These are phyloP conservation scores for Sarcophaga rosellei DNA, from an alignment of 2,888 invertebrate species.

Conservation along the genomic window DNA sequence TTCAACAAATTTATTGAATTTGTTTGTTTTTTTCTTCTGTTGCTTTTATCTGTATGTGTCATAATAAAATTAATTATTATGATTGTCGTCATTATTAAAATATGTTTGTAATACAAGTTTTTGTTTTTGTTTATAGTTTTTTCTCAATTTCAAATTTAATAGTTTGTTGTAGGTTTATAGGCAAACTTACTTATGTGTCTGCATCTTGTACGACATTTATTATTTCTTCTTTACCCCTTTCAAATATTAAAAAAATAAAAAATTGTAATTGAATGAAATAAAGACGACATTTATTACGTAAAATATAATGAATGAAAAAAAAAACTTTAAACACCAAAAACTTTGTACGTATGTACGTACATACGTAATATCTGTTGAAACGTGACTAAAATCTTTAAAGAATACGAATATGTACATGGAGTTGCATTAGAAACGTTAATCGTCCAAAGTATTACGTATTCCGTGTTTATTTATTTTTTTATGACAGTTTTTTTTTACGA, in stretches of 20 bases:
- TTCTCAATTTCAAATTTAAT: conserved; percentile 10
- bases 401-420: not conserved
- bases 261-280: not conserved
- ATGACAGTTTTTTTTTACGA: not conserved
- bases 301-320: not conserved
- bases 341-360: not conserved
- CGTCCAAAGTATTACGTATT: not conserved
- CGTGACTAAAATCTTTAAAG: conserved; percentile 55
- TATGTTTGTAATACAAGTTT: conserved; percentile 7
- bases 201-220: too few species aligned
- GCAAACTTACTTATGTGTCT: not conserved
- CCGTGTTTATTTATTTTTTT: conserved; percentile 27
- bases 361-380: conserved; percentile 1
- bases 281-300: conserved; percentile 36
- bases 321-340: conserved; percentile 28
- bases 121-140: not conserved
- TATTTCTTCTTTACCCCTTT: not conserved
- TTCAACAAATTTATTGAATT: not conserved
- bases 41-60: not conserved
- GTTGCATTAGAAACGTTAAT: conserved; percentile 2
- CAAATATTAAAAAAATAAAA: not conserved
- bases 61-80: conserved; percentile 17
- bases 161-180: not conserved
- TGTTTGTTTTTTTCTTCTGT: not conserved
- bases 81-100: conserved; percentile 26